phyloP scores from a whole-genome alignment of 1,140 invertebrate species.

The Tigriopus japonicus region DNA sequence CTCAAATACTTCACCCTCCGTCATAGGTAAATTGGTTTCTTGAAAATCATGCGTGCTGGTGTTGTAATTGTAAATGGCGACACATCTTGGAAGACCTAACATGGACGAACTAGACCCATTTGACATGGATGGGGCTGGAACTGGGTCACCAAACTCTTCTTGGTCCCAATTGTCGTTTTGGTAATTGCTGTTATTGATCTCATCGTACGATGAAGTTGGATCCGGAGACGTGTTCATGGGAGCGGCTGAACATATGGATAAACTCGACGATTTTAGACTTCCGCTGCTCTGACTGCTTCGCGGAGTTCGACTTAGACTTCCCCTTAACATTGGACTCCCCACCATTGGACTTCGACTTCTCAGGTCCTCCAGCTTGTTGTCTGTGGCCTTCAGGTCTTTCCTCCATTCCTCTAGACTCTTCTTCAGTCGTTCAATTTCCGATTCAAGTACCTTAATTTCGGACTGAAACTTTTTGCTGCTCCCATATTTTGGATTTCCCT shows the following conservation, averaged over 20 bases:
- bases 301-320: background rate
- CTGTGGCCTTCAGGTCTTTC: background rate
- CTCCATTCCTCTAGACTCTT: background rate
- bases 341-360: background rate
- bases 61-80: slow-evolving; percentile 1
- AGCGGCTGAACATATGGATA: background rate
- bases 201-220: background rate
- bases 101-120: background rate
- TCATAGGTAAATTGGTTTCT: slow-evolving; percentile 4
- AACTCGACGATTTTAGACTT: background rate
- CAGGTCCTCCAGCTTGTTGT: background rate
- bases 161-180: background rate
- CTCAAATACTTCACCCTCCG: background rate
- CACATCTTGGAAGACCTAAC: background rate
- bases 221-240: background rate
- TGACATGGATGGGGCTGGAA: background rate
- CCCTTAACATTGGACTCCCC: background rate
- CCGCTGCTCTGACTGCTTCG: background rate
- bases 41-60: no score
- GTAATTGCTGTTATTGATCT: background rate
- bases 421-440: background rate
- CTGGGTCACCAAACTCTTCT: background rate
- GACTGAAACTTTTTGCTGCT: background rate
- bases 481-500: slow-evolving; percentile 1
- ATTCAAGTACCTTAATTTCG: background rate